Base-by-base conservation (phyloP, 2,113 vertebrate species). In the Saguinus imperator region DNA sequence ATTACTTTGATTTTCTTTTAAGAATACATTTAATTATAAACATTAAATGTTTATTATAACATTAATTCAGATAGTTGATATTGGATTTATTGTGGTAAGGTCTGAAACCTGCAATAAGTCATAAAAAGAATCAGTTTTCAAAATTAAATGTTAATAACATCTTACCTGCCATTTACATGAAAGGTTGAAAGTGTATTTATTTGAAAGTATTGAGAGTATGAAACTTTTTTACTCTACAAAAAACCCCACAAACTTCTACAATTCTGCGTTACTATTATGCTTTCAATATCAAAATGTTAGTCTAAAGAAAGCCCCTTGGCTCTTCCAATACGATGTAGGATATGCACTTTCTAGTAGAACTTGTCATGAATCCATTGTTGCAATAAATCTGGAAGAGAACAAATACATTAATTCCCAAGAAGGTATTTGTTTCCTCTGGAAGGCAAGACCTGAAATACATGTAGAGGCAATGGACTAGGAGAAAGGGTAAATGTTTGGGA, bases 1-100 rank as follows among this genome's bases (percentile, higher is more conserved):
- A 2, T 64, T 73, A 75, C 20, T 94, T 87, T 92, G 4, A 50
- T 72, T 93, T 96, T 82, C 76, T 91, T 85, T 88, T 77, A 16
- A 29, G 66, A 43, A 86, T 70, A 52, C 2, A 45, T 73, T 89
- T 85, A 76, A 90, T 88, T 79, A 82, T 81, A 95, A 58, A 75
- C 11, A 80, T 17, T 52, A 52, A 52, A 52, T 52, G 5, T 52
- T 52, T 13, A 80, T 64, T 96, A 77, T 50, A 75, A 91, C 85
- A 87, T 75, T 23, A 93, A 86, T 35, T 80, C 23, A 75, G n/a
- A 25, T 3, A 35, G 18, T 16, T 72, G 7, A 86, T 76, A 79
- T 57, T 32, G 81, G 75, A 97, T 73, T 50, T 87, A 89, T 87
- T 91, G 23, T 95, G 35, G 72, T 75, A 79, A 88, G 83, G 37